These are phyloP conservation scores for Gymnodraco acuticeps DNA, from an alignment of 2,797 vertebrate genomes.

Conservation along the genomic window DNA sequence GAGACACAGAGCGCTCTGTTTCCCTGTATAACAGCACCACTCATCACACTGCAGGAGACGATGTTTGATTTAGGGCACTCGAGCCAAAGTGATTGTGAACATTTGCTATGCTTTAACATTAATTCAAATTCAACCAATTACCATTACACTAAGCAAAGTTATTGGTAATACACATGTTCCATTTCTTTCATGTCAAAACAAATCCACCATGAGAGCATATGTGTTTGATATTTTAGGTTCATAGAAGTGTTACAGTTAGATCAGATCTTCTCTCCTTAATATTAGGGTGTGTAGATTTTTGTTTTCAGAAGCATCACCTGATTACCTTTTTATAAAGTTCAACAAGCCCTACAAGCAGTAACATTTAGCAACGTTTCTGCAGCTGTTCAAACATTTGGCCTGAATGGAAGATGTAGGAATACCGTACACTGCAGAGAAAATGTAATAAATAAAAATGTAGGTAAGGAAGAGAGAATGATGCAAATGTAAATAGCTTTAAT, in stretches of 20 bases:
- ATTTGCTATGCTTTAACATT: neutral
- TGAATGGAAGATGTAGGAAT: neutral
- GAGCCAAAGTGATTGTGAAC: neutral
- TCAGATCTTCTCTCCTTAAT: neutral
- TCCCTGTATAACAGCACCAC: neutral
- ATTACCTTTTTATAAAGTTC: neutral
- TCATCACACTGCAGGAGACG: neutral
- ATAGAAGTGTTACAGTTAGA: neutral
- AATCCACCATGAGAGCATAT: neutral
- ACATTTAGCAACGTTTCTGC: neutral
- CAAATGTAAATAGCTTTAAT: constrained; percentile 7
- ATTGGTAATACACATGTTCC: neutral
- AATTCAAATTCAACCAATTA: neutral
- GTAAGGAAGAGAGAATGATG: constrained; percentile 4
- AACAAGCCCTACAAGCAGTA: neutral
- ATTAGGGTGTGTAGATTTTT: neutral
- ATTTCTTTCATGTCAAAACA: neutral
- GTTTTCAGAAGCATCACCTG: neutral
- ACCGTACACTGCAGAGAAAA: constrained; percentile 2
- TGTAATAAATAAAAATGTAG: neutral
- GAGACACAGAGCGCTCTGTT: constrained; percentile 20
- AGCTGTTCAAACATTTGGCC: neutral
- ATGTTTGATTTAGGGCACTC: neutral
- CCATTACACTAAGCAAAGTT: neutral
- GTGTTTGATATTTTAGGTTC: neutral